Evolutionary conservation across 2,888 invertebrate genomes (phyloP), one percentile per base, ranked within the genome.

Genomic region (Patella ulyssiponensis): DNA sequence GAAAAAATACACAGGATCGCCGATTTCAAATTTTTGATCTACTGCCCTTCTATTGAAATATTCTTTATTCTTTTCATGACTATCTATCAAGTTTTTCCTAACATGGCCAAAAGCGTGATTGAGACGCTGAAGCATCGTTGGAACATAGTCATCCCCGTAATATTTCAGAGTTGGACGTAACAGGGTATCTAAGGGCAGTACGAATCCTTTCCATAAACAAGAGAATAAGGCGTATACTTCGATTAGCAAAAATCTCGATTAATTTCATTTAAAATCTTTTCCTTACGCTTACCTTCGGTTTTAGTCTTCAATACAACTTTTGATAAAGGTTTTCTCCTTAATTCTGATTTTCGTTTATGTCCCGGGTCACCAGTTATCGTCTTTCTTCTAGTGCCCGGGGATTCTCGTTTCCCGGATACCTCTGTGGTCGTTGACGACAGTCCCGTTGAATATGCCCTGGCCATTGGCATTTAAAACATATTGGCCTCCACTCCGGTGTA

Each of bases 171-270:
- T 54, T 20, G 74, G 51, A 23, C 56, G 56, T 14, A 74, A 15
- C 53, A 56, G 56, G n/a, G 23, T 54, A 23, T 33, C 33, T 23
- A 58, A 23, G 44, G 74, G 74, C 23, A 56, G 12, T 14, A 33
- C 15, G 56, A n/a, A 23, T 23, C 52, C n/a, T 58, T 54, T 20
- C 74, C 74, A 74, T 74, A 74, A 20, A 52, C 56, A 20, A 56
- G 56, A 23, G 58, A 74, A n/a, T 56, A 74, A 27, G 53, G 74
- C 53, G 56, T 23, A n/a, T 54, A 56, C 14, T 52, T 52, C 2
- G 58, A 33, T 33, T 4, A 4, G 33, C 33, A 5, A 33, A 5
- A 33, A 33, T 33, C 33, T 33, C 33, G 33, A 5, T 33, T 33
- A 33, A 33, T 33, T 33, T 33, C 33, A 33, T 33, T 33, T 33